Base-by-base conservation (phyloP, 2,888 invertebrate species). In the Erebia aethiops region DNA sequence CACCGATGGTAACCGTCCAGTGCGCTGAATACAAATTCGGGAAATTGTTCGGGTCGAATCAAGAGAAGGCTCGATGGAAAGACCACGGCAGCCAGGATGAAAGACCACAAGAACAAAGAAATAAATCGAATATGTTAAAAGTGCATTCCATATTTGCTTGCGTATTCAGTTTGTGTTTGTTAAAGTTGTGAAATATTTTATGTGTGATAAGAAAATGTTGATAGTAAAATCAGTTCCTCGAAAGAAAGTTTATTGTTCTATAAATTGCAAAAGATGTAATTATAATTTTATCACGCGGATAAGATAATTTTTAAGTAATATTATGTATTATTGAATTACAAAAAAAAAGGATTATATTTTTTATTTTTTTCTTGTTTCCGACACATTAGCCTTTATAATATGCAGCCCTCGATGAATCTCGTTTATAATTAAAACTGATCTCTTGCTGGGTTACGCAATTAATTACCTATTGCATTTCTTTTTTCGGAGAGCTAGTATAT, bases 1-100 rank as follows among this genome's bases (percentile, higher is more conserved):
- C 94, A 76, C 89, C 94, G 74, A 88, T 90, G 81, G 82, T 95
- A 65, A 93, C 87, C 75, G 89, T 85, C 79, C 94, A 82, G 77
- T 95, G 89, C 86, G 94, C 89, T 58, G 94, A 84, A 82, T 93
- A 79, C 79, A 90, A 91, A 11, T 89, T 91, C 54, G 95, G 94
- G 1, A 94, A 92, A 82, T 72, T 88, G 16, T 83, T 83, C 10
- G 89, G 89, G 1, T 92, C 93, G 0, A 87, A 84, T 54, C 83
- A 86, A 75, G 79, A 79, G 26, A 87, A 82, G 70, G 91, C 87
- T 0, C 77, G 78, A 1, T 92, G 91, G 91, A 84, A 79, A 52
- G 83, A 82, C 66, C 64, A 72, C 60, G 67, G 69, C 66, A 71
- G 73, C 54, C 77, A 78, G 57, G 81, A 83, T 21, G 82, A 84